A percentile compares a stretch with the other conserved stretches of the same genome.
Evolutionary conservation across 2,113 vertebrate genomes (phyloP).

Genomic region (Entelurus aequoreus): DNA sequence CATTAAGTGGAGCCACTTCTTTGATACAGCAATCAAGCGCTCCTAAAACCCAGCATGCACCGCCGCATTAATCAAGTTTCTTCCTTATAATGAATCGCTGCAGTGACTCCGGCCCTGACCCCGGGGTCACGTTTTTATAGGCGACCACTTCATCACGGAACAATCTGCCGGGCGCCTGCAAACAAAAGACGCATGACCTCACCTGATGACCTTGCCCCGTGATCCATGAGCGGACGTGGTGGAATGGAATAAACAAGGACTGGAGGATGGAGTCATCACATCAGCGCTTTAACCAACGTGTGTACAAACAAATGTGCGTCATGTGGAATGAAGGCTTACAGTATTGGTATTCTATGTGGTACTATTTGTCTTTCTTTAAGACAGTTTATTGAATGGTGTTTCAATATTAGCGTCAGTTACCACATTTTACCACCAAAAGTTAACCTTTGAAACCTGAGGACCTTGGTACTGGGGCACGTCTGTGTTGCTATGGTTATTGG

Average conservation of each 20-base stretch:
- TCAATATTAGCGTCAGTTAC: no score
- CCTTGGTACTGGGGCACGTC: no score
- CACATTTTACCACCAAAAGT: no score
- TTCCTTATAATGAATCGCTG: slow-evolving; percentile 60
- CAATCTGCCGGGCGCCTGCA: slow-evolving; percentile 58
- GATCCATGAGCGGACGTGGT: slow-evolving; percentile 50
- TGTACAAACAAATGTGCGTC: background rate
- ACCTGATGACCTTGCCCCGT: slow-evolving; percentile 59
- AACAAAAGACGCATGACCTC: slow-evolving; percentile 60
- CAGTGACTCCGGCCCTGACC: slow-evolving; percentile 64
- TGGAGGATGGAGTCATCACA: slow-evolving; percentile 2
- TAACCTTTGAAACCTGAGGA: no score
- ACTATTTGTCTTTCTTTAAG: no score
- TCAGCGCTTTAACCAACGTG: background rate
- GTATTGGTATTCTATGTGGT: no score
- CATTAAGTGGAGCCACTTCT: background rate
- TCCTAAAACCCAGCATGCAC: slow-evolving; percentile 2
- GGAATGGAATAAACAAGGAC: slow-evolving; percentile 48
- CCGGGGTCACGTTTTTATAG: slow-evolving; percentile 59
- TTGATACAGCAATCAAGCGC: background rate
- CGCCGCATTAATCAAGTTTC: slow-evolving; percentile 39
- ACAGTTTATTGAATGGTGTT: no score
- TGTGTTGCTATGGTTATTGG: no score
- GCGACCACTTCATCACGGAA: slow-evolving; percentile 69
- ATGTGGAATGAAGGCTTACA: background rate